A percentile compares a stretch with the other conserved stretches of the same genome.
Conservation (phyloP, 2,797 vertebrate genomes). For the Melanotaenia maccullochi region DNA sequence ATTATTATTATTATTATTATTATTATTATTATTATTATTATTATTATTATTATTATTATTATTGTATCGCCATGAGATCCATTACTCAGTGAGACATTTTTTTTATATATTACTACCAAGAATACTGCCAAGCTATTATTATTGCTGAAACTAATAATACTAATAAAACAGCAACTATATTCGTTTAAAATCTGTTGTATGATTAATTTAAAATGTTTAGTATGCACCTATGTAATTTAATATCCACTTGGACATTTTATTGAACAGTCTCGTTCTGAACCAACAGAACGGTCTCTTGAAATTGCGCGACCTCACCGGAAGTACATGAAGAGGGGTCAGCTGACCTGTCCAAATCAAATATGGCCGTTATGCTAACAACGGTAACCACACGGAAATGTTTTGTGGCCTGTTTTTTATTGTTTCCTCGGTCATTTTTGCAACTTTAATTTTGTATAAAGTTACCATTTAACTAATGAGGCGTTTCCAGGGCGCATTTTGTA, state of each 20-base stretch:
- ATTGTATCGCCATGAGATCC: no score
- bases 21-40: no score
- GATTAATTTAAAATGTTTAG: no score
- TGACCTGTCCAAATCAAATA: slow-evolving; percentile 69
- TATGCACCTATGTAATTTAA: no score
- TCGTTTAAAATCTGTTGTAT: background rate
- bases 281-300: background rate
- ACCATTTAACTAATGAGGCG: fast-evolving
- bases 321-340: slow-evolving; percentile 3
- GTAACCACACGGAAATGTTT: background rate
- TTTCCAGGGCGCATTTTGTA: fast-evolving
- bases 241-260: background rate
- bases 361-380: slow-evolving; percentile 38
- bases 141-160: no score
- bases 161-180: background rate
- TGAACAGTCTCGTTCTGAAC: background rate
- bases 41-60: no score
- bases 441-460: fast-evolving
- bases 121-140: no score
- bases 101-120: no score
- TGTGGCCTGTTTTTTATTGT: background rate
- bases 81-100: no score
- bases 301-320: slow-evolving; percentile 19
- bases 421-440: fast-evolving
- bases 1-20: no score